Percentiles rank a stretch among this genome's conserved stretches.
These are phyloP conservation scores for Otocyon megalotis DNA, from an alignment of 2,113 vertebrate genomes.

Conservation along the genomic window DNA sequence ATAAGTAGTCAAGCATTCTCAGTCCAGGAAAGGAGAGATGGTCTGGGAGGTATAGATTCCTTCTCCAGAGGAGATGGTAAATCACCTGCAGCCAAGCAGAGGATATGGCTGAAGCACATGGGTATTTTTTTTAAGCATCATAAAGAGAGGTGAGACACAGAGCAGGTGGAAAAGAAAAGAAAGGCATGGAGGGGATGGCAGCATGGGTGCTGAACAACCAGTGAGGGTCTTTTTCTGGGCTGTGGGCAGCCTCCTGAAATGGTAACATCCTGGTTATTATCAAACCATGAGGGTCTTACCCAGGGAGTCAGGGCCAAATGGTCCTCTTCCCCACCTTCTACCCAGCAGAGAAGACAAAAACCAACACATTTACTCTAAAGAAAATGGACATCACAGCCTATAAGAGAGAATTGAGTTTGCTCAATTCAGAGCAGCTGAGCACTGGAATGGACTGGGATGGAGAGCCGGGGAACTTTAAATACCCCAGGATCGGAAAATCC, in stretches of 20 bases:
- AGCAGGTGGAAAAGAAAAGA: background rate
- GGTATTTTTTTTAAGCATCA: background rate
- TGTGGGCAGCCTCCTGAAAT: background rate
- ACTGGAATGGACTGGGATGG: background rate
- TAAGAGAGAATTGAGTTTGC: background rate
- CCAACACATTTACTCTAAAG: background rate
- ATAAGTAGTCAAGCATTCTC: background rate
- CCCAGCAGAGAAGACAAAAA: background rate
- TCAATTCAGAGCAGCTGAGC: background rate
- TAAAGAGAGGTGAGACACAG: background rate
- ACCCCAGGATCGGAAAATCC: background rate
- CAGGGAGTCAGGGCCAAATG: background rate
- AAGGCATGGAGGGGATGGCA: background rate
- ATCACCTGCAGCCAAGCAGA: background rate
- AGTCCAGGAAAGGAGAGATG: background rate
- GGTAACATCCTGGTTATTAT: background rate
- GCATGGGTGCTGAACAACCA: background rate
- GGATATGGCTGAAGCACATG: background rate
- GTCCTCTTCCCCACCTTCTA: background rate
- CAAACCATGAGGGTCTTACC: background rate
- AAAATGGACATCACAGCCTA: background rate
- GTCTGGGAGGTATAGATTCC: background rate
- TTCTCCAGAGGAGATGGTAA: background rate
- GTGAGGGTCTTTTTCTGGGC: background rate
- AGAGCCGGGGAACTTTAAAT: background rate